Base-by-base conservation (phyloP, 2,888 invertebrate genomes). In the Harpalus rubripes region DNA sequence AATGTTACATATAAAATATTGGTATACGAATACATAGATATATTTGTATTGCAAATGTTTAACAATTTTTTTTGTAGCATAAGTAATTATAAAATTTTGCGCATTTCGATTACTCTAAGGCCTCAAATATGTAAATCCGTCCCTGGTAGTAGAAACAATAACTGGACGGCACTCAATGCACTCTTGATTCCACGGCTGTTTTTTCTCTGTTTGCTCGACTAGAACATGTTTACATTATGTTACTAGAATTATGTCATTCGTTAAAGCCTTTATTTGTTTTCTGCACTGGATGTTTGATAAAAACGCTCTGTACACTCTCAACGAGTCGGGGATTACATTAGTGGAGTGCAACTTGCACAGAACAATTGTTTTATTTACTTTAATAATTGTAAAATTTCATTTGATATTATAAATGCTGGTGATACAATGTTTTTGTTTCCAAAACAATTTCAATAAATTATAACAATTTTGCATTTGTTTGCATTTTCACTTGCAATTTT, bases 61-160 rank as follows among this genome's bases (percentile, higher is more conserved):
- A n/a, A n/a, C n/a, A n/a, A n/a, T n/a, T n/a, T n/a, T n/a, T n/a
- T n/a, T n/a, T n/a, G n/a, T n/a, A n/a, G n/a, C n/a, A n/a, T n/a
- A n/a, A n/a, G n/a, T n/a, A n/a, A n/a, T n/a, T n/a, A n/a, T n/a
- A n/a, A n/a, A n/a, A n/a, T n/a, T n/a, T n/a, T n/a, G n/a, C n/a
- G n/a, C n/a, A n/a, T n/a, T n/a, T n/a, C n/a, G n/a, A n/a, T 3
- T 3, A 22, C 3, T 22, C 3, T 22, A 22, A 1, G 3, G 22
- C 22, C 1, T 22, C 22, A 22, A 22, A 22, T 22, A 22, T 22
- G 22, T 22, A 22, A 22, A 41, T 59, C 44, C 16, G 15, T 1
- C 63, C 44, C 44, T 39, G 26, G 74, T 41, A n/a, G 56, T 59
- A 74, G 56, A 83, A 83, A 83, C 74, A 76, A 82, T 82, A 82